phyloP scores from a whole-genome alignment of 2,888 invertebrate genomes.

The Xestia sexstrigata region DNA sequence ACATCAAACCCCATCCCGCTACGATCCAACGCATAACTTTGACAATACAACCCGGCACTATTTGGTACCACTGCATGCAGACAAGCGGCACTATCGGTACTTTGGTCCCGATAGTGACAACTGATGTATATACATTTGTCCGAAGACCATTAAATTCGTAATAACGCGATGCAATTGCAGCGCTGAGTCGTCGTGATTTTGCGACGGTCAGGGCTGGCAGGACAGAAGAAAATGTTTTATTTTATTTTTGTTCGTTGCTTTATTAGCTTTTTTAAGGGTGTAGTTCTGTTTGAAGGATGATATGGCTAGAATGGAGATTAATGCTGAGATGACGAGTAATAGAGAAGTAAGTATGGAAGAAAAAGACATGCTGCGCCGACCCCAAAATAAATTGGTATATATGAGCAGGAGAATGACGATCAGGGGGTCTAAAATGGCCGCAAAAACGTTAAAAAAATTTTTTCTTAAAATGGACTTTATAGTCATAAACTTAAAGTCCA shows the following conservation, averaged over 20 bases:
- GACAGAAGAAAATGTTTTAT: neutral
- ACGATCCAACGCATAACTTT: slow-evolving; percentile 61
- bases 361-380: too few species aligned
- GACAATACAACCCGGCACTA: slow-evolving; percentile 43
- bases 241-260: neutral
- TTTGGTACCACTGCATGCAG: slow-evolving; percentile 32
- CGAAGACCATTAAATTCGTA: slow-evolving; percentile 75
- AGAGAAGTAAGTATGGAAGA: too few species aligned
- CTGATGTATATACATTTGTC: slow-evolving; percentile 64
- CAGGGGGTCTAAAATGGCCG: too few species aligned
- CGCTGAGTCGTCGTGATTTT: slow-evolving; percentile 66
- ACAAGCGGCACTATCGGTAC: slow-evolving; percentile 34
- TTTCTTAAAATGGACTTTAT: too few species aligned
- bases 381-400: too few species aligned
- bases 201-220: slow-evolving; percentile 67
- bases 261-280: too few species aligned
- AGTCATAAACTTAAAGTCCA: too few species aligned
- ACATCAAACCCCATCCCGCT: slow-evolving; percentile 3
- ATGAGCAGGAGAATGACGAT: too few species aligned
- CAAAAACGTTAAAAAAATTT: too few species aligned
- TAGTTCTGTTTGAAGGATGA: too few species aligned
- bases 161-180: slow-evolving; percentile 75
- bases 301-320: too few species aligned
- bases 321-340: too few species aligned
- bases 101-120: slow-evolving; percentile 52